These are phyloP conservation scores for Astatoreochromis straeleni DNA, from an alignment of 2,113 vertebrate genomes.

Conservation along the genomic window DNA sequence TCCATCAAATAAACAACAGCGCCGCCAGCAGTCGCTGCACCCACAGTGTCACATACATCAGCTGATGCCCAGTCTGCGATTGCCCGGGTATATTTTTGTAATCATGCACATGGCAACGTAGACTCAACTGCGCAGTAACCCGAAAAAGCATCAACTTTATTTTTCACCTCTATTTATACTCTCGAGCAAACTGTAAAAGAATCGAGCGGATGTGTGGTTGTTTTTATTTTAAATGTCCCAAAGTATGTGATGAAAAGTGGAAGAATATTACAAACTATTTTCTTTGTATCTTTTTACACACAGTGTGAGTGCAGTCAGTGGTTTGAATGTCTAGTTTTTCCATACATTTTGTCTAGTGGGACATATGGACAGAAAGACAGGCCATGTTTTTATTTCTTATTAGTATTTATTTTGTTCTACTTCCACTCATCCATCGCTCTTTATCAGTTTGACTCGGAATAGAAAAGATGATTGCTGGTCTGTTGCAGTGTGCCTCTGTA, in stretches of 20 bases:
- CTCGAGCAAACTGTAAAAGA: background rate
- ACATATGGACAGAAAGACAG: background rate
- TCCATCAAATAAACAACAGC: constrained; percentile 48
- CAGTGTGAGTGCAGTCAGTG: background rate
- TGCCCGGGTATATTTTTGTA: constrained; percentile 24
- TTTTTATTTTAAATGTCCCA: background rate
- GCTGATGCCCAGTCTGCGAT: background rate
- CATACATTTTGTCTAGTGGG: background rate
- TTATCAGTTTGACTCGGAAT: background rate
- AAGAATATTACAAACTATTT: background rate
- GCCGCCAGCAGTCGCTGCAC: background rate
- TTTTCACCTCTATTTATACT: background rate
- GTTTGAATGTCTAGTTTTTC: background rate
- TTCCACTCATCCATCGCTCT: background rate
- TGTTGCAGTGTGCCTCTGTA: background rate
- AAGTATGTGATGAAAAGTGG: background rate
- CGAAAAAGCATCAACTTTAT: background rate
- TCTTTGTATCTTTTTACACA: background rate
- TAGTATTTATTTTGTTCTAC: background rate
- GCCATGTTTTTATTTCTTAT: background rate
- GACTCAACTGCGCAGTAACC: background rate
- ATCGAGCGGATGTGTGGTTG: background rate
- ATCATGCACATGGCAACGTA: background rate
- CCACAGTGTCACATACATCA: background rate
- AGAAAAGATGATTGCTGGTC: background rate